Evolutionary conservation across 2,797 vertebrate genomes (phyloP).

Genomic region (Adelosebastes latens): DNA sequence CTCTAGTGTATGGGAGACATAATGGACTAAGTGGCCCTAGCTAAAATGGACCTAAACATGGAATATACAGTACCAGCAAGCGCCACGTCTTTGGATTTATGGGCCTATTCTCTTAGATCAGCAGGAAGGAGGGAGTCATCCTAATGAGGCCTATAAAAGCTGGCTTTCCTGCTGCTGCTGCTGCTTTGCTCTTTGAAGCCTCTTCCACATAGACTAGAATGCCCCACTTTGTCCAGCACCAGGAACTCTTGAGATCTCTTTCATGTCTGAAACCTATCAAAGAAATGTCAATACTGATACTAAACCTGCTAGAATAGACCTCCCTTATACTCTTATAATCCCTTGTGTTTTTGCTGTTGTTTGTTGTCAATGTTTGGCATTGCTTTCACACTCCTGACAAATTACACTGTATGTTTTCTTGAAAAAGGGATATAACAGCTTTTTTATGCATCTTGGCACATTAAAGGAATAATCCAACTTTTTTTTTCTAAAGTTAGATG

Average conservation of each 20-base stretch:
- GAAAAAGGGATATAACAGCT: background rate
- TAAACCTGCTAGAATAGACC: background rate
- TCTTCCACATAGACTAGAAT: background rate
- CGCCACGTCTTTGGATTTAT: slow-evolving; percentile 23
- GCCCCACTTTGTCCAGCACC: background rate
- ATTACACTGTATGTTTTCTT: background rate
- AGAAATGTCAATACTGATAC: background rate
- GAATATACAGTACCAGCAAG: background rate
- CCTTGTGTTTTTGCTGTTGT: background rate
- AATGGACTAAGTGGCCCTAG: no score
- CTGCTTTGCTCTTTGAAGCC: slow-evolving; percentile 60
- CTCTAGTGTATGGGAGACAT: no score
- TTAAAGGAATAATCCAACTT: background rate
- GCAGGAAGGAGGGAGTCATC: slow-evolving; percentile 48
- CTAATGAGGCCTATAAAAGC: slow-evolving; percentile 68
- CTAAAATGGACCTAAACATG: no score
- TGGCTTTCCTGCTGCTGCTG: slow-evolving; percentile 45
- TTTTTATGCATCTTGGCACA: background rate
- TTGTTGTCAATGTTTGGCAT: background rate
- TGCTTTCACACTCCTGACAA: background rate
- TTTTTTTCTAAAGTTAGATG: background rate
- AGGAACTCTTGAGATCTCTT: background rate
- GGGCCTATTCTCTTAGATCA: slow-evolving; percentile 27
- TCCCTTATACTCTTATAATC: background rate
- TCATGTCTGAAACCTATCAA: background rate